phyloP scores from a whole-genome alignment of 1,140 invertebrate genomes.

The Drosophila santomea region DNA sequence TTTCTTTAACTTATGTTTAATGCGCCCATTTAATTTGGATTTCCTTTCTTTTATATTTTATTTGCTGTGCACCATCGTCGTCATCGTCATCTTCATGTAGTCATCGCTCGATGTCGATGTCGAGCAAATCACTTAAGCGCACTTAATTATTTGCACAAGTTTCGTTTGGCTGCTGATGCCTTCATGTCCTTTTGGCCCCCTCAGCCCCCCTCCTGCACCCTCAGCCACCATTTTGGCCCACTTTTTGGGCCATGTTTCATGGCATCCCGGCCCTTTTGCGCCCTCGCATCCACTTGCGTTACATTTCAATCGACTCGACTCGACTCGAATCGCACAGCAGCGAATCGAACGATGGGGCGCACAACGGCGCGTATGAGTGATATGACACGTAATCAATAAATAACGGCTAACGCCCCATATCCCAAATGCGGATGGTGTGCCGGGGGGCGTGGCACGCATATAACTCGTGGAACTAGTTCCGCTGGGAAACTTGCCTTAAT shows the following conservation, averaged over 20 bases:
- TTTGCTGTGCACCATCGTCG: slow-evolving; percentile 20
- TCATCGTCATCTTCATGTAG: slow-evolving; percentile 48
- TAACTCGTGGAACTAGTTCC: slow-evolving; percentile 37
- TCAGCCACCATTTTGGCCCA: not conserved
- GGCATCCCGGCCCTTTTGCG: slow-evolving; percentile 1
- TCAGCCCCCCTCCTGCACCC: not conserved
- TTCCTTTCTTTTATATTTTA: not conserved
- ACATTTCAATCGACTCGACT: slow-evolving; percentile 68
- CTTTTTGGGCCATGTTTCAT: not conserved
- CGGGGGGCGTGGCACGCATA: slow-evolving; percentile 5
- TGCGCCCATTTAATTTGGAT: not conserved
- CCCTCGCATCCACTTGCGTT: slow-evolving; percentile 50
- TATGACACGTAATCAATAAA: slow-evolving; percentile 83
- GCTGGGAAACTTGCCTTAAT: slow-evolving; percentile 20
- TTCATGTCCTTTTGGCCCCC: not conserved
- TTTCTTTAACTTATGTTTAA: not conserved
- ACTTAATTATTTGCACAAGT: slow-evolving; percentile 83
- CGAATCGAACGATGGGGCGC: slow-evolving; percentile 18
- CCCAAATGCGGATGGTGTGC: not conserved
- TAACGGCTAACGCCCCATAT: slow-evolving; percentile 57
- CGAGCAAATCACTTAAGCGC: slow-evolving; percentile 79
- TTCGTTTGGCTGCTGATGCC: slow-evolving; percentile 48
- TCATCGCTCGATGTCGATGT: slow-evolving; percentile 51
- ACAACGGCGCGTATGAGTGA: slow-evolving; percentile 74
- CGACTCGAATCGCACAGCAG: slow-evolving; percentile 16